Conservation (phyloP, 2,797 vertebrate species). For the Anas capensis region DNA sequence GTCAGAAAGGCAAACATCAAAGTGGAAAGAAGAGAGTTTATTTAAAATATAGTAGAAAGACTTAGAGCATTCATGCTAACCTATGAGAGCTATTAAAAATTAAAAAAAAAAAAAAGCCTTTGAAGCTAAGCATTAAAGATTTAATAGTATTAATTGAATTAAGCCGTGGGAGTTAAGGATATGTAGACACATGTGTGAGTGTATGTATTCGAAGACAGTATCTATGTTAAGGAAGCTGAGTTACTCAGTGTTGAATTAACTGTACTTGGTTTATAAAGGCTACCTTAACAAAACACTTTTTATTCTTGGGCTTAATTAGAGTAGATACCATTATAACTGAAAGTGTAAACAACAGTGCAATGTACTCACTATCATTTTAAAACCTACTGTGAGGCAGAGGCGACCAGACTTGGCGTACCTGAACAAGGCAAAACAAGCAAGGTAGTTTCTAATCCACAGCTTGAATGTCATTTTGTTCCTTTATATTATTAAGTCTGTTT, state of each 20-base stretch:
- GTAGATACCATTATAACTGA: neutral
- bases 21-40: slow-evolving; percentile 53
- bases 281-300: slow-evolving; percentile 10
- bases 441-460: neutral
- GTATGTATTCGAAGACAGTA: neutral
- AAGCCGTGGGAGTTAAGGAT: slow-evolving; percentile 63
- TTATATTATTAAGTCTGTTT: neutral
- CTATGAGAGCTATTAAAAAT: slow-evolving; percentile 65
- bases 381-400: neutral
- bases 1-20: slow-evolving; percentile 56
- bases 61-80: slow-evolving; percentile 33
- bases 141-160: slow-evolving; percentile 69
- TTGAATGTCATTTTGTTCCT: neutral
- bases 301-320: neutral
- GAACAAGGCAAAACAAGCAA: neutral
- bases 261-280: neutral
- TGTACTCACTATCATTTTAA: neutral
- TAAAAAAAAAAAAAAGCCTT: slow-evolving; percentile 3
- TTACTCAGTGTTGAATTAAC: neutral
- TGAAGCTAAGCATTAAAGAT: slow-evolving; percentile 72
- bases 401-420: neutral
- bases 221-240: slow-evolving; percentile 20
- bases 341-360: neutral
- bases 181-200: slow-evolving; percentile 58
- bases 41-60: slow-evolving; percentile 57